phyloP scores from a whole-genome alignment of 2,888 invertebrate genomes.

The Dynastes grantii region DNA sequence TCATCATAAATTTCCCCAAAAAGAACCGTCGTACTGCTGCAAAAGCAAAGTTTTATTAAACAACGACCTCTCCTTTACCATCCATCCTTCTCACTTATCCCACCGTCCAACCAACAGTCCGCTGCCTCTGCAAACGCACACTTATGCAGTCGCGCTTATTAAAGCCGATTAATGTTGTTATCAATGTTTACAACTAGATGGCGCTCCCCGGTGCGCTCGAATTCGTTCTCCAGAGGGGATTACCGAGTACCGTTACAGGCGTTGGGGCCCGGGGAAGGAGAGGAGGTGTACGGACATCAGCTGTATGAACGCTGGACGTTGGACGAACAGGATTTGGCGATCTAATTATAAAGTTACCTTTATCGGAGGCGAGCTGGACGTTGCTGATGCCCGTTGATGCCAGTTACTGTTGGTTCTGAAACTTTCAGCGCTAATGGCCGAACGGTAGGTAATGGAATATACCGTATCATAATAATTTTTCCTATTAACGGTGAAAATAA shows the following conservation, averaged over 20 bases:
- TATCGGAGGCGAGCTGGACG: constrained; percentile 19
- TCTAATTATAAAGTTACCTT: constrained; percentile 65
- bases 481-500: constrained; percentile 44
- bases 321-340: constrained; percentile 59
- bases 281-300: not conserved
- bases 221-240: constrained; percentile 52
- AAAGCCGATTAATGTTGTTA: constrained; percentile 57
- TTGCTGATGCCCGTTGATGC: not conserved
- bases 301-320: constrained; percentile 51
- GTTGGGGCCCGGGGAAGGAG: too few relatives aligned
- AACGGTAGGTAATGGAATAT: constrained; percentile 50
- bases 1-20: too few relatives aligned
- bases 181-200: constrained; percentile 58
- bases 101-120: not conserved
- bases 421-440: constrained; percentile 52
- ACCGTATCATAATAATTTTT: constrained; percentile 49
- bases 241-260: not conserved
- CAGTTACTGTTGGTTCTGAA: constrained; percentile 12
- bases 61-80: not conserved
- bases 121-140: not conserved
- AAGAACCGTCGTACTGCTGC: not conserved
- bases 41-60: constrained; percentile 8
- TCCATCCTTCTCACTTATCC: not conserved
- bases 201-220: constrained; percentile 27
- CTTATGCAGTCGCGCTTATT: constrained; percentile 15